Evolutionary conservation across 1,140 invertebrate species (phyloP).

Genomic region (Diachasmimorpha longicaudata): DNA sequence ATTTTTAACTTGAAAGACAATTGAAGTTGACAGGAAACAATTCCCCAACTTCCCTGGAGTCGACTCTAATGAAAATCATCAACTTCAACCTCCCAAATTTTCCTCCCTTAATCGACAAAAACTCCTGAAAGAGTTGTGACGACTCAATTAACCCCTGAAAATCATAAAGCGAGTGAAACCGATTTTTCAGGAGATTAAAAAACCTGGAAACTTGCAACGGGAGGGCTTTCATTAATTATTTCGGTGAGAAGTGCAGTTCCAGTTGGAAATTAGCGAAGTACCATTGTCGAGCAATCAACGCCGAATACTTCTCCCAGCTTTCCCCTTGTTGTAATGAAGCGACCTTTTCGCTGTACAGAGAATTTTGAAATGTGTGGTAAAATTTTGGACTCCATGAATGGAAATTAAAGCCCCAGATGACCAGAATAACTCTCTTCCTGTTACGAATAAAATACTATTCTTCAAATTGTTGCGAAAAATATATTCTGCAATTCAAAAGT

Average conservation of each 20-base stretch:
- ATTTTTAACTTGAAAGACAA: no score
- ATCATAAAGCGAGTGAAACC: no score
- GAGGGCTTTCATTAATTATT: conserved; percentile 13
- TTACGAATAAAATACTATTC: no score
- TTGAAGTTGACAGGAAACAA: no score
- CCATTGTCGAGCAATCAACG: conserved; percentile 12
- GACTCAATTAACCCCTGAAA: no score
- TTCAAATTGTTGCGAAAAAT: no score
- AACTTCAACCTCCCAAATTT: no score
- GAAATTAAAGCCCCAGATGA: not conserved
- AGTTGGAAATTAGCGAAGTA: conserved; percentile 20
- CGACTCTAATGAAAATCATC: not conserved
- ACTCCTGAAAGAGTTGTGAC: no score
- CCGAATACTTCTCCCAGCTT: not conserved
- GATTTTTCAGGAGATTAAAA: not conserved
- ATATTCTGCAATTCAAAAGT: not conserved
- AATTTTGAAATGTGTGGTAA: not conserved
- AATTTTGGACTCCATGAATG: not conserved
- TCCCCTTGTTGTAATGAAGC: conserved; percentile 3
- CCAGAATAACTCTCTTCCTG: no score
- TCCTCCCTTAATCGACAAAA: no score
- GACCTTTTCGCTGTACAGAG: not conserved
- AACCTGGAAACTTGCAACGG: not conserved
- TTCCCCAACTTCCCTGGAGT: not conserved
- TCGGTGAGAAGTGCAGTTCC: conserved; percentile 12